Conservation (phyloP, 2,113 vertebrate genomes). For the Cinclus mexicanus region DNA sequence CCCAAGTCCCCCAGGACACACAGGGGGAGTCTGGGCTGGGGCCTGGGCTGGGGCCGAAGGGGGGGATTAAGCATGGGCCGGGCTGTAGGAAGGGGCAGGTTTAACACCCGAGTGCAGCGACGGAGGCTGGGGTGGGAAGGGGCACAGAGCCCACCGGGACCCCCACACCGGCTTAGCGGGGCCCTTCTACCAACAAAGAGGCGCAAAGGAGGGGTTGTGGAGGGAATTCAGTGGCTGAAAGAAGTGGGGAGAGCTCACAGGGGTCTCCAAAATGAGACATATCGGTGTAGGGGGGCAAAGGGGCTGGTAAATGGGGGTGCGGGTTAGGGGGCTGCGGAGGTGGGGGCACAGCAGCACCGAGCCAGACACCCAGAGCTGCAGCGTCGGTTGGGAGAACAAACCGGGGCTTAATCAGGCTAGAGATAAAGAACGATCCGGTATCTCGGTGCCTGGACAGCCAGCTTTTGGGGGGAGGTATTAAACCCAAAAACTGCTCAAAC, state of each 20-base stretch:
- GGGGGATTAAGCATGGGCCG: rapidly evolving
- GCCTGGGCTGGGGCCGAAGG: no score
- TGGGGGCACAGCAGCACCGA: neutral
- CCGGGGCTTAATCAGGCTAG: neutral
- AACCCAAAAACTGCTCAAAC: neutral
- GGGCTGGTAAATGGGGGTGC: neutral
- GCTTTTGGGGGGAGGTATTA: no score
- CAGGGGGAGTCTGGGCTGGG: no score
- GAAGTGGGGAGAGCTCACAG: rapidly evolving
- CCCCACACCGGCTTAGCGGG: rapidly evolving
- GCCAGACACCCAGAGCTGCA: neutral
- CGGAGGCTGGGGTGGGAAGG: neutral
- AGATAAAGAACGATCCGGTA: neutral
- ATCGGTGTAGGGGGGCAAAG: neutral
- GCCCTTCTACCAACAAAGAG: neutral
- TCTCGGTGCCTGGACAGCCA: neutral
- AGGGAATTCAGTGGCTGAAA: neutral
- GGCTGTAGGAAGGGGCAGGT: neutral
- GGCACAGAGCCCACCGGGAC: neutral
- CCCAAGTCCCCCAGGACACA: rapidly evolving
- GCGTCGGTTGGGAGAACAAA: neutral
- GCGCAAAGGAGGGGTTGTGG: neutral
- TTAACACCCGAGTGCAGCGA: neutral
- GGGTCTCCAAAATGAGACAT: neutral
- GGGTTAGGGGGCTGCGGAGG: rapidly evolving